Evolutionary conservation across 2,888 invertebrate species (phyloP).

Genomic region (Acronicta aceris): DNA sequence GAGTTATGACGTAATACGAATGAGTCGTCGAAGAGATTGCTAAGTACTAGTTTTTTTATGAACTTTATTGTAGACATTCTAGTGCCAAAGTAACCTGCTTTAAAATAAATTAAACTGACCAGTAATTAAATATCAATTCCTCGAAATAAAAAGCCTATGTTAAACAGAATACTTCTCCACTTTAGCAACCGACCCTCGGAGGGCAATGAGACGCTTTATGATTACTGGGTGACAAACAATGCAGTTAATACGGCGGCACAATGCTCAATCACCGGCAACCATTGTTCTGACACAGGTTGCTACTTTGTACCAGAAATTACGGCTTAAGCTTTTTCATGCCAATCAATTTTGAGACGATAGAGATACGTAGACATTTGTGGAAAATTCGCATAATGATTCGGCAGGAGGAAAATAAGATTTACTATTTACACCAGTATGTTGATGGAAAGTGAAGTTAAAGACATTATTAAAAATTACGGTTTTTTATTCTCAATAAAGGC

Average conservation of each 20-base stretch:
- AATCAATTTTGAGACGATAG: constrained; percentile 22
- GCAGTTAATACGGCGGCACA: constrained; percentile 84
- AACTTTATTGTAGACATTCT: too few species aligned
- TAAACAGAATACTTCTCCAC: constrained; percentile 61
- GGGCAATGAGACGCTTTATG: constrained; percentile 81
- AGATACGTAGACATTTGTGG: not conserved
- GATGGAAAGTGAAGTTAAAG: too few species aligned
- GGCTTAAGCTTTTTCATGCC: constrained; percentile 28
- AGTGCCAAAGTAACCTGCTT: too few species aligned
- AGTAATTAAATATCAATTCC: not conserved
- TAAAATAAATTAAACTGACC: not conserved
- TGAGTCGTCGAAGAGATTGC: too few species aligned
- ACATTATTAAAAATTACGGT: too few species aligned
- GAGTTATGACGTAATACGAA: too few species aligned
- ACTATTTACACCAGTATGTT: not conserved
- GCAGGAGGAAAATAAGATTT: too few species aligned
- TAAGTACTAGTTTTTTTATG: too few species aligned
- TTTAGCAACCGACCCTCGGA: constrained; percentile 57
- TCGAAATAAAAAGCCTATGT: not conserved
- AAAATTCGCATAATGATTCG: constrained; percentile 16
- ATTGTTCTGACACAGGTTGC: constrained; percentile 54
- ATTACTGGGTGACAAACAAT: constrained; percentile 85
- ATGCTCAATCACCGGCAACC: constrained; percentile 81
- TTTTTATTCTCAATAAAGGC: too few species aligned
- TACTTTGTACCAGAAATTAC: constrained; percentile 36